Percentiles rank a stretch among this genome's conserved stretches.
These are phyloP conservation scores for Machaerirhynchus nigripectus DNA, from an alignment of 2,113 vertebrate species.

Conservation along the genomic window DNA sequence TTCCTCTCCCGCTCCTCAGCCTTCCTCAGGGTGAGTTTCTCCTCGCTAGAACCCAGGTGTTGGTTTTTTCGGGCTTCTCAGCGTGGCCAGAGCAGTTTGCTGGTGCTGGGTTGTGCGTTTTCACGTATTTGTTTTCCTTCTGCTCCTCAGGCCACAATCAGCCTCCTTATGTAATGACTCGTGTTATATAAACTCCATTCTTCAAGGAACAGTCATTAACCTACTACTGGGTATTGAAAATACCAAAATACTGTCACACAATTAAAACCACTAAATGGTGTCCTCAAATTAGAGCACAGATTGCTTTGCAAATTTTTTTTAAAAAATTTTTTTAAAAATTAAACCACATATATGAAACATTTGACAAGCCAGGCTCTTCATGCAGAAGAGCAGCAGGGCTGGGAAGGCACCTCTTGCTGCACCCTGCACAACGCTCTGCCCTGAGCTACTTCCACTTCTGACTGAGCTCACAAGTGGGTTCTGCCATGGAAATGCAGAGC, in stretches of 20 bases:
- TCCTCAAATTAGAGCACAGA: conserved; percentile 60
- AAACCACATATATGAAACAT: not conserved
- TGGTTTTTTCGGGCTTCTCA: not conserved
- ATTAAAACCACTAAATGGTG: conserved; percentile 64
- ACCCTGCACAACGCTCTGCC: not conserved
- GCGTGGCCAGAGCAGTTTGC: not conserved
- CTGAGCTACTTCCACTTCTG: not conserved
- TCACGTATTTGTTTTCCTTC: not conserved
- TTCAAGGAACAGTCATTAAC: conserved; percentile 69
- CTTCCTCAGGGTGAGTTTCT: not conserved
- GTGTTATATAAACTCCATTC: conserved; percentile 64
- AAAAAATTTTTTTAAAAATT: not conserved
- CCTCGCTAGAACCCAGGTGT: not conserved
- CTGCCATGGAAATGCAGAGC: fast-evolving
- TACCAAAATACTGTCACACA: conserved; percentile 64
- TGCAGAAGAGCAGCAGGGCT: not conserved
- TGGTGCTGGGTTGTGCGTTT: not conserved
- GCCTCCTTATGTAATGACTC: conserved; percentile 50
- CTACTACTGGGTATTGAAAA: conserved; percentile 58
- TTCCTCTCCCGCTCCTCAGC: not conserved
- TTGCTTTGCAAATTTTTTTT: not conserved
- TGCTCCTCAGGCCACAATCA: conserved; percentile 41
- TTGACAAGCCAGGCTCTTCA: not conserved
- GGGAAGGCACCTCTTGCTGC: not conserved
- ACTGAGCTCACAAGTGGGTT: not conserved